These are phyloP conservation scores for Syngnathus acus DNA, from an alignment of 2,797 vertebrate genomes.

Conservation along the genomic window DNA sequence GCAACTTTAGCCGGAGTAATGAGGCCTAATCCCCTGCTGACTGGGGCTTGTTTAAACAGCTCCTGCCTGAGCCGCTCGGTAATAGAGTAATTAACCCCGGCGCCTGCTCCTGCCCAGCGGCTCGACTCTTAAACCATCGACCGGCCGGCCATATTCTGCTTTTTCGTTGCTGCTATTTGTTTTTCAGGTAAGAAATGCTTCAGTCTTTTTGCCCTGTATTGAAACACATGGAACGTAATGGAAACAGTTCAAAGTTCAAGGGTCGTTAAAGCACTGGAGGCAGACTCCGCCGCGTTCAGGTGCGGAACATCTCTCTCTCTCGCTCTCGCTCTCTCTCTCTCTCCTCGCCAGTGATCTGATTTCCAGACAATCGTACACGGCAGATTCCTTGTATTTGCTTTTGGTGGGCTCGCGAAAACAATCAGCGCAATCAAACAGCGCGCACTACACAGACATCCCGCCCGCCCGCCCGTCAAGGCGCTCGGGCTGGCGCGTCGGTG, in stretches of 20 bases:
- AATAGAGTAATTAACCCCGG: slow-evolving; percentile 98
- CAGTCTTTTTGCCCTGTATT: neutral
- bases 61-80: slow-evolving; percentile 84
- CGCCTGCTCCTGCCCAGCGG: slow-evolving; percentile 64
- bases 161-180: neutral
- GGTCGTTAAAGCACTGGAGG: slow-evolving; percentile 49
- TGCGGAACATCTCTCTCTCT: slow-evolving; percentile 48
- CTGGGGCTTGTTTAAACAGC: slow-evolving; percentile 81
- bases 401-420: slow-evolving; percentile 63
- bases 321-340: slow-evolving; percentile 25
- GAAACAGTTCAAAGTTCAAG: slow-evolving; percentile 44
- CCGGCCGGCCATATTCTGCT: slow-evolving; percentile 7
- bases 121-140: slow-evolving; percentile 22
- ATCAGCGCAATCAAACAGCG: slow-evolving; percentile 71
- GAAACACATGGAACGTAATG: slow-evolving; percentile 18
- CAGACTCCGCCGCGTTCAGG: slow-evolving; percentile 38
- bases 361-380: slow-evolving; percentile 65
- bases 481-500: slow-evolving; percentile 37
- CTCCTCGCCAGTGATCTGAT: slow-evolving; percentile 61
- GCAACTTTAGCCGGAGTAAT: slow-evolving; percentile 98
- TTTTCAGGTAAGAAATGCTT: too few relatives aligned
- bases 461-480: slow-evolving; percentile 37
- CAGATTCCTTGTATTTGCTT: slow-evolving; percentile 67
- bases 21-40: slow-evolving; percentile 95
- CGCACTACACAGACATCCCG: slow-evolving; percentile 42